Percentiles rank a stretch among this genome's conserved stretches.
Evolutionary conservation across 2,888 invertebrate genomes (phyloP).

Genomic region (Trissolcus japonicus): DNA sequence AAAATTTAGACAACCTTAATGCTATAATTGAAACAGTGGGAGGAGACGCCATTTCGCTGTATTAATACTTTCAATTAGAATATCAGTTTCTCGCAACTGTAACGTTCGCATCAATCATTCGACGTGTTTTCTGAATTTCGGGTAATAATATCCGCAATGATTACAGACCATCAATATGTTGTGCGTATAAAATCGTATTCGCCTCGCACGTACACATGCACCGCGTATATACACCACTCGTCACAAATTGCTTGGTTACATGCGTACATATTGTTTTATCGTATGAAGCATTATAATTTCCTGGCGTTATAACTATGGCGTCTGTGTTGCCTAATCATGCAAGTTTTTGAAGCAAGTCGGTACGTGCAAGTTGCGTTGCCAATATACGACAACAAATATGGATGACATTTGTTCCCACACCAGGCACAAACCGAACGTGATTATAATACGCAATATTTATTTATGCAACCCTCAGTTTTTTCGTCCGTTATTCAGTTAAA

Average conservation of each 20-base stretch:
- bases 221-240: conserved; percentile 1
- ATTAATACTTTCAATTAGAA: conserved; percentile 18
- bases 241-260: conserved; percentile 25
- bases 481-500: not conserved
- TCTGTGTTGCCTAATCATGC: conserved; percentile 36
- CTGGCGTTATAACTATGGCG: conserved; percentile 28
- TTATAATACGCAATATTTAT: not conserved
- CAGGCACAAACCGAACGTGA: conserved; percentile 14
- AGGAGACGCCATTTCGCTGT: not conserved
- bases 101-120: conserved; percentile 31
- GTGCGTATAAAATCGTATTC: conserved; percentile 40
- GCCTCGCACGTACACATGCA: conserved; percentile 7
- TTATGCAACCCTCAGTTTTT: conserved; percentile 7
- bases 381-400: conserved; percentile 26
- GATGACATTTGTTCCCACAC: conserved; percentile 17
- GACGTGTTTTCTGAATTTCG: conserved; percentile 46
- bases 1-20: no score
- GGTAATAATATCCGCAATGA: conserved; percentile 43
- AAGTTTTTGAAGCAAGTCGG: conserved; percentile 28
- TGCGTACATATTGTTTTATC: conserved; percentile 45
- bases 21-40: no score
- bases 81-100: conserved; percentile 21
- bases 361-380: conserved; percentile 25
- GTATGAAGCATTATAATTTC: conserved; percentile 46
- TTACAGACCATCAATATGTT: conserved; percentile 39